Percentiles rank a stretch among this genome's conserved stretches.
Evolutionary conservation across 2,888 invertebrate genomes (phyloP).

Genomic region (Pseudococcus longispinus): DNA sequence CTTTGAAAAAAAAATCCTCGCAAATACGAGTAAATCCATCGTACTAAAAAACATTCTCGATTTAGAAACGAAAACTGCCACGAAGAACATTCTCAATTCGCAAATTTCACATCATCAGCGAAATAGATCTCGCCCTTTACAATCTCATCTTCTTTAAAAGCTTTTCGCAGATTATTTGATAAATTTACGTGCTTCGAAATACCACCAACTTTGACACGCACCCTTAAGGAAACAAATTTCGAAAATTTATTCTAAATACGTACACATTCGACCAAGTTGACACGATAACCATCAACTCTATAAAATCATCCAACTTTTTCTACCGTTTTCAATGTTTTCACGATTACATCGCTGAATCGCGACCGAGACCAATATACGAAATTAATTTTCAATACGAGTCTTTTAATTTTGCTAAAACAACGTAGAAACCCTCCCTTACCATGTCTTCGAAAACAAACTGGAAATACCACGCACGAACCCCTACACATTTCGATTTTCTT

Average conservation of each 20-base stretch:
- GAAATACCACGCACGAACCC: not conserved
- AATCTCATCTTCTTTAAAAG: not conserved
- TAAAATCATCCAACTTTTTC: not conserved
- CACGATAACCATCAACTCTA: no score
- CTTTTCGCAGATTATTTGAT: not conserved
- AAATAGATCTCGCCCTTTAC: not conserved
- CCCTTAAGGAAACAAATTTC: not conserved
- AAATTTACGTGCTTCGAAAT: not conserved
- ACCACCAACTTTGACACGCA: not conserved
- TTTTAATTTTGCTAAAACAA: not conserved
- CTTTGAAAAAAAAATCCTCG: no score
- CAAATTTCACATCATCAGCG: not conserved
- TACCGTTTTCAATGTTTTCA: not conserved
- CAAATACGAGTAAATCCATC: no score
- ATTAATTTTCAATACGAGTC: not conserved
- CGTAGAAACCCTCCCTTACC: not conserved
- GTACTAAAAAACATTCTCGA: not conserved
- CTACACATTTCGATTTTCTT: not conserved
- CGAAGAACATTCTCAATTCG: not conserved
- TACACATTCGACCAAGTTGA: not conserved
- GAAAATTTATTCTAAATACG: not conserved
- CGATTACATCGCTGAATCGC: not conserved
- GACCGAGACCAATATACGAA: not conserved
- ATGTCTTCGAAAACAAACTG: not conserved
- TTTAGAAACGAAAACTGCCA: not conserved